A percentile compares a stretch with the other conserved stretches of the same genome.
These are phyloP conservation scores for Zaprionus obscuricornis DNA, from an alignment of 2,888 invertebrate genomes.

Conservation along the genomic window DNA sequence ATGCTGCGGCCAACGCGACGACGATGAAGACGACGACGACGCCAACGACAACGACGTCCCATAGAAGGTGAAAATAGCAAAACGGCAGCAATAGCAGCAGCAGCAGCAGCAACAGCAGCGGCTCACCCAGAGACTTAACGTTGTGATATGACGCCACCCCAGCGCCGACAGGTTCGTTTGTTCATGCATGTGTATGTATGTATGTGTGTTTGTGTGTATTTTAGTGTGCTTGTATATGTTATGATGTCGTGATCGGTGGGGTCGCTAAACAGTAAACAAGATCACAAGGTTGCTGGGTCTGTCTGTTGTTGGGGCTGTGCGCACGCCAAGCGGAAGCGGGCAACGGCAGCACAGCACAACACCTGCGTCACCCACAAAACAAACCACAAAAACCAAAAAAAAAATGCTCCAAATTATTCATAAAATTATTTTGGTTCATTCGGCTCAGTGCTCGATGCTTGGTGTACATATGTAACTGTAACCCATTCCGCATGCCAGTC, in stretches of 20 bases:
- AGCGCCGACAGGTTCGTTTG: conserved; percentile 63
- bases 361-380: conserved; percentile 53
- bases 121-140: conserved; percentile 55
- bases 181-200: not conserved
- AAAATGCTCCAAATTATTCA: conserved; percentile 36
- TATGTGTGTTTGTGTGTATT: conserved; percentile 9
- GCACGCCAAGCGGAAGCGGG: conserved; percentile 77
- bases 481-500: conserved; percentile 40
- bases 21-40: conserved; percentile 25
- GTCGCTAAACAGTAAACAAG: conserved; percentile 78
- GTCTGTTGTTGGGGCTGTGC: conserved; percentile 57
- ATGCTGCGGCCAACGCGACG: conserved; percentile 71
- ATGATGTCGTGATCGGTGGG: conserved; percentile 63
- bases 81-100: too few species aligned
- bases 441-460: not conserved
- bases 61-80: conserved; percentile 75
- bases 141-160: conserved; percentile 73
- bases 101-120: conserved; percentile 35
- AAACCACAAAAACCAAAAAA: conserved; percentile 7
- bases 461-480: conserved; percentile 36
- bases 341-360: conserved; percentile 32
- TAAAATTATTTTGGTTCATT: conserved; percentile 25
- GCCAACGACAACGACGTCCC: conserved; percentile 37
- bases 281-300: conserved; percentile 71
- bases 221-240: conserved; percentile 17